Evolutionary conservation across 2,113 vertebrate genomes (phyloP), one percentile per base, ranked within the genome.

Genomic region (Corythornis madagascariensis): DNA sequence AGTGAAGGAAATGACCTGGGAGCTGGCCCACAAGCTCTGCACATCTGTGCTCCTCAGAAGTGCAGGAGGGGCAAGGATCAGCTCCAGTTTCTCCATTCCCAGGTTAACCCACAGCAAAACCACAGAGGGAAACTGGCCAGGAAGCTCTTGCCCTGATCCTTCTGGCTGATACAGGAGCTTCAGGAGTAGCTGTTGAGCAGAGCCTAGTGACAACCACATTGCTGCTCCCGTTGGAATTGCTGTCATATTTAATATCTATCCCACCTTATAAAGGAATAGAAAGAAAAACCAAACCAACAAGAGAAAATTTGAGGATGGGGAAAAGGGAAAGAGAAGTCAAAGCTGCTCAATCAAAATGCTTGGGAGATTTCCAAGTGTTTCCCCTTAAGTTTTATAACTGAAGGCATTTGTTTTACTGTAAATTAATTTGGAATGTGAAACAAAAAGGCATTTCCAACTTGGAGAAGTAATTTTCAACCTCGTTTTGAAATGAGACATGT

Each of bases 341-440:
- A 83, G 47, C n/a, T 40, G 42, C 42, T 71, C 79, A 83, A 8
- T 66, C 83, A 63, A 89, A 92, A 80, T 26, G 5, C 31, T 59
- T 91, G 85, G 75, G 85, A 88, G 16, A 55, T 43, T 94, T 91
- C 89, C 79, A 92, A 88, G 25, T 77, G 64, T 71, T 86, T 91
- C 35, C 56, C 59, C 43, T 91, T 56, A 52, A 88, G 83, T 88
- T 89, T 67, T 83, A 77, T 22, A 55, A 80, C 67, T 11, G 56
- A 72, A 94, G 33, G 66, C 40, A 66, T 83, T 83, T 80, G 43
- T 42, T 92, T 80, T 64, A 89, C 72, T 73, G 38, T 77, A 80
- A 88, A 80, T 83, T 77, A 86, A 55, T 66, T 83, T 80, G 67
- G 29, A 92, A 95, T 56, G 60, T 31, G 56, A 88, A 95, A 80